Evolutionary conservation across 2,797 vertebrate genomes (phyloP).

Genomic region (Petrocephalus sullivani): DNA sequence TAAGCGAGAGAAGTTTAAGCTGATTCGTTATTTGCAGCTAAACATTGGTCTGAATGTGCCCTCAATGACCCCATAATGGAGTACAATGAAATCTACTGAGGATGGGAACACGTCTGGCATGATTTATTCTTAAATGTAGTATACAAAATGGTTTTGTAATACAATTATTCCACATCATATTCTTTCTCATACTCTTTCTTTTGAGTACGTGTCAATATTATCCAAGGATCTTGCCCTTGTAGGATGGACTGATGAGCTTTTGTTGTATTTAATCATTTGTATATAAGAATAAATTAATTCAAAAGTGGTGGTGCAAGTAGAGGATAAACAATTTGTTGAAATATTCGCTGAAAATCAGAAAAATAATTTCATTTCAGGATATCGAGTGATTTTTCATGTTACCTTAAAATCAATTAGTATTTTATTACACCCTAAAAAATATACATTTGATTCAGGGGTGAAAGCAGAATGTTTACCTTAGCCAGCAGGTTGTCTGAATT

Average conservation of each 20-base stretch:
- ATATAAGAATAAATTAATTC: neutral
- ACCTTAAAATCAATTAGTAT: neutral
- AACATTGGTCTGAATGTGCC: neutral
- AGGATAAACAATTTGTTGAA: neutral
- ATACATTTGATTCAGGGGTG: neutral
- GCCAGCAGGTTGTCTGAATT: constrained; percentile 40
- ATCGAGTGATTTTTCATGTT: neutral
- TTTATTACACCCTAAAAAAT: neutral
- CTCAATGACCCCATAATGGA: neutral
- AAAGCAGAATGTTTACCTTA: constrained; percentile 48
- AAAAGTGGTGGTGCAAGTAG: neutral
- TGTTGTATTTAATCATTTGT: neutral
- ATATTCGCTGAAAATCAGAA: neutral
- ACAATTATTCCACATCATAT: neutral
- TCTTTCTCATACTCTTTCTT: neutral
- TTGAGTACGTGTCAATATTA: neutral
- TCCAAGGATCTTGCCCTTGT: neutral
- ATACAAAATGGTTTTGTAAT: neutral
- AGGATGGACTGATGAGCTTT: neutral
- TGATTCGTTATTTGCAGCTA: neutral
- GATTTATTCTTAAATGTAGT: neutral
- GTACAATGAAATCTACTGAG: neutral
- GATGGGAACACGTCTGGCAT: neutral
- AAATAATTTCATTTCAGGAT: neutral
- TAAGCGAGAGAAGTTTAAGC: neutral